These are phyloP conservation scores for Nomada goodeniana DNA, from an alignment of 2,888 invertebrate genomes.

Conservation along the genomic window DNA sequence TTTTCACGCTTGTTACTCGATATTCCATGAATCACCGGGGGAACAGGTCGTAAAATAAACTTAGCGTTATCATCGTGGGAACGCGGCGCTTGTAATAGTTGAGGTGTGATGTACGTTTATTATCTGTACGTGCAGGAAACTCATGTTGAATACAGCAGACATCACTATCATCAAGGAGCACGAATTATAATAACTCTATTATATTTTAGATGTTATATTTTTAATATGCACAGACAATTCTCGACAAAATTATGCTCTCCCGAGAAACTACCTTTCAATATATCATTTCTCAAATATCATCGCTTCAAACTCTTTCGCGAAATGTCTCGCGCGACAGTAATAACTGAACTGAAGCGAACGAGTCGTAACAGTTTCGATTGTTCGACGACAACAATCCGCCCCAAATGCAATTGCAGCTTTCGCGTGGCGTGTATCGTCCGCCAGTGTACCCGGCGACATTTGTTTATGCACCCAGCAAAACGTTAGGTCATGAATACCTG, in stretches of 20 bases:
- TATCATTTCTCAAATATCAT: background rate
- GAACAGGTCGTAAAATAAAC: background rate
- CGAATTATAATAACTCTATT: background rate
- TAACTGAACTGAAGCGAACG: background rate
- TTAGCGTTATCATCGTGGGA: background rate
- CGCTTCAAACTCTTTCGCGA: background rate
- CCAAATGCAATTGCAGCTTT: background rate
- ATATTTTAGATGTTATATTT: background rate
- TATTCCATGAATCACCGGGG: background rate
- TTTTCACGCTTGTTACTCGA: background rate
- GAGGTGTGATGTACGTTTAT: background rate
- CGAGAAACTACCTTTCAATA: too few species aligned
- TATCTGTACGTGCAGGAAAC: background rate
- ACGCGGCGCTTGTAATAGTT: background rate
- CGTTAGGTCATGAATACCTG: conserved; percentile 11
- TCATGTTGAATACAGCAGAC: background rate
- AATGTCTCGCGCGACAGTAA: background rate
- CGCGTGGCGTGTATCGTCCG: background rate
- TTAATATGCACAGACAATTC: too few species aligned
- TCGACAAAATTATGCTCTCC: too few species aligned
- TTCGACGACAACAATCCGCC: background rate
- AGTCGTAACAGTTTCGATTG: background rate
- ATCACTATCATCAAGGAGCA: background rate
- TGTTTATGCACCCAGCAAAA: conserved; percentile 22
- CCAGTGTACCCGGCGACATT: background rate